phyloP scores from a whole-genome alignment of 2,888 invertebrate genomes.

The Idaea dimidiata region DNA sequence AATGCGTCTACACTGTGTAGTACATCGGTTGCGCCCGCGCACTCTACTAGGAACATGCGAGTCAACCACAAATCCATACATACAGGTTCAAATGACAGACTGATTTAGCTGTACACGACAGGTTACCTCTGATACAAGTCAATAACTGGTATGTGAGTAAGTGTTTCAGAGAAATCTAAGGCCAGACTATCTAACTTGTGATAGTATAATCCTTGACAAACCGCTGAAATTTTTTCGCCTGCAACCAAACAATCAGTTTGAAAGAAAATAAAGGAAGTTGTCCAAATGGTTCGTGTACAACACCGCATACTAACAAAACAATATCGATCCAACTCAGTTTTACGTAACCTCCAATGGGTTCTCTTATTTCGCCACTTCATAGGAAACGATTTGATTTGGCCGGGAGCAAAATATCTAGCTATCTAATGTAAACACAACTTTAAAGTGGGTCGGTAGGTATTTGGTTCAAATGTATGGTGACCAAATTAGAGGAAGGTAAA shows the following conservation, averaged over 20 bases:
- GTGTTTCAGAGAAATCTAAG: too few species aligned
- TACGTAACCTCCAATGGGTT: slow-evolving; percentile 34
- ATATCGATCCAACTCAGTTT: slow-evolving; percentile 38
- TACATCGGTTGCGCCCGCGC: slow-evolving; percentile 41
- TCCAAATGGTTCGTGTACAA: slow-evolving; percentile 15
- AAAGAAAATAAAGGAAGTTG: slow-evolving; percentile 13
- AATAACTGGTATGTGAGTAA: background rate
- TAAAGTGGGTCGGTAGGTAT: slow-evolving; percentile 15
- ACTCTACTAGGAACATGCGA: slow-evolving; percentile 48
- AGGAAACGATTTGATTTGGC: slow-evolving; percentile 36
- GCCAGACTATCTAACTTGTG: background rate
- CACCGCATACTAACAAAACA: slow-evolving; percentile 38
- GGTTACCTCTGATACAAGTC: background rate
- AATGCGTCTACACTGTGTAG: slow-evolving; percentile 59
- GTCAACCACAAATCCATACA: slow-evolving; percentile 44
- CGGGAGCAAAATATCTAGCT: slow-evolving; percentile 22
- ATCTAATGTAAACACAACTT: slow-evolving; percentile 39
- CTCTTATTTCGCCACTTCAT: slow-evolving; percentile 37
- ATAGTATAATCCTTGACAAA: slow-evolving; percentile 19
- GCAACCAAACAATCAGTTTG: slow-evolving; percentile 11
- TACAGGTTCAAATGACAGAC: background rate
- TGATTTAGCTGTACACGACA: background rate
- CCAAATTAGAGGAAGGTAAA: background rate
- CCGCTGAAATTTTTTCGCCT: background rate
- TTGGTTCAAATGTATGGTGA: background rate